Base-by-base conservation (phyloP, 1,140 invertebrate genomes). In the Cherax destructor region DNA sequence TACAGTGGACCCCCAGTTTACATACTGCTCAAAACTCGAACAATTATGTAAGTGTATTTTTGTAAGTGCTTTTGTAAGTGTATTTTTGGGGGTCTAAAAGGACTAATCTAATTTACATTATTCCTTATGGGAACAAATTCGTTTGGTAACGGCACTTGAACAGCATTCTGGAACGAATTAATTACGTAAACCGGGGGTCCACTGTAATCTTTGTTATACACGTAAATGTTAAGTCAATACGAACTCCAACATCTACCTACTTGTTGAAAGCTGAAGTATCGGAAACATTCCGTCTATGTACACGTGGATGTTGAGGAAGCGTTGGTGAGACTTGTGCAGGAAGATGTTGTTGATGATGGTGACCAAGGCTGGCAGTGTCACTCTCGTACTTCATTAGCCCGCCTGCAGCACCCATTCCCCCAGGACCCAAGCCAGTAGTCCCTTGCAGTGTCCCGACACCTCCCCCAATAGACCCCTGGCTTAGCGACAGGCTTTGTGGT, bases 241-340 rank as follows among this genome's bases (percentile, higher is more conserved):
- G 21, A 85, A 74, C 49, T 21, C 80, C 56, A 61, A 65, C 77
- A 50, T 5, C 49, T 69, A 94, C 95, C 95, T 95, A 97, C 97
- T 97, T 97, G 94, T 97, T 97, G 93, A 98, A 97, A 93, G 97
- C 97, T 80, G 97, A 97, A 1, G 97, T 98, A 94, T 98, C 97
- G 94, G 97, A 98, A 93, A 97, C 97, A 94, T 98, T 98, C 74
- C 97, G 95, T 69, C 97, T 56, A 41, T 88, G 86, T 16, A 72
- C 86, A 65, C 86, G 52, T 41, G 86, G 86, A 52, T 88, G 86
- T 30, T 88, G 86, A 7, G 86, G 47, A 30, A 94, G 94, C 98
- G 97, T 61, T 93, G 93, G 69, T 77, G 84, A 78, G 56, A 52
- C 74, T 87, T 92, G 77, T 95, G 94, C 91, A 7, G 78, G 86